phyloP scores from a whole-genome alignment of 2,113 vertebrate species.

The Prochilodus magdalenae region DNA sequence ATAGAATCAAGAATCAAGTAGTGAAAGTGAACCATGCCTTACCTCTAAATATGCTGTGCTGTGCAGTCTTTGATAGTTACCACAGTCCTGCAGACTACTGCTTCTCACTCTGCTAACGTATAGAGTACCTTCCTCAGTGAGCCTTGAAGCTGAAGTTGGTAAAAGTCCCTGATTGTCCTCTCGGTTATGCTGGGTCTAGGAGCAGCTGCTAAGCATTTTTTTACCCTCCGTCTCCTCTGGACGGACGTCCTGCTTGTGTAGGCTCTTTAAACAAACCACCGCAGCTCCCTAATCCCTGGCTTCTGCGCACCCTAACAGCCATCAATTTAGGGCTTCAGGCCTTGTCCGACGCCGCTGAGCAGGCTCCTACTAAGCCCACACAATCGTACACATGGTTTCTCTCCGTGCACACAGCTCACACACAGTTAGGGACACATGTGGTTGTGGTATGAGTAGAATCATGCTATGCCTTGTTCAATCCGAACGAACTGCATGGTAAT shows the following conservation, averaged over 20 bases:
- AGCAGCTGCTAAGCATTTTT: slow-evolving; percentile 53
- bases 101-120: neutral
- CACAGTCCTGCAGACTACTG: neutral
- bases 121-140: slow-evolving; percentile 17
- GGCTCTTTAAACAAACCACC: slow-evolving; percentile 61
- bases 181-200: slow-evolving; percentile 27
- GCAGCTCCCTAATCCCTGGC: slow-evolving; percentile 59
- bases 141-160: slow-evolving; percentile 27
- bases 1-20: too few species aligned
- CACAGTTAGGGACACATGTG: slow-evolving; percentile 4
- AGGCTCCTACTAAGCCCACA: slow-evolving; percentile 3
- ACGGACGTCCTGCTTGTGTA: slow-evolving; percentile 57
- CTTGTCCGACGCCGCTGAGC: slow-evolving; percentile 47
- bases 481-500: neutral
- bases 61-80: neutral
- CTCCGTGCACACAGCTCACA: neutral
- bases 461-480: neutral
- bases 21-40: neutral
- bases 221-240: slow-evolving; percentile 32
- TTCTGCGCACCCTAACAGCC: slow-evolving; percentile 62
- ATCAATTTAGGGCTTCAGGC: slow-evolving; percentile 56
- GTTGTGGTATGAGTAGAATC: neutral
- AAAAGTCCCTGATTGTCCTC: slow-evolving; percentile 45
- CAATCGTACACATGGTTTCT: slow-evolving; percentile 48
- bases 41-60: neutral